phyloP scores from a whole-genome alignment of 1,140 invertebrate species.

The Vanessa atalanta region DNA sequence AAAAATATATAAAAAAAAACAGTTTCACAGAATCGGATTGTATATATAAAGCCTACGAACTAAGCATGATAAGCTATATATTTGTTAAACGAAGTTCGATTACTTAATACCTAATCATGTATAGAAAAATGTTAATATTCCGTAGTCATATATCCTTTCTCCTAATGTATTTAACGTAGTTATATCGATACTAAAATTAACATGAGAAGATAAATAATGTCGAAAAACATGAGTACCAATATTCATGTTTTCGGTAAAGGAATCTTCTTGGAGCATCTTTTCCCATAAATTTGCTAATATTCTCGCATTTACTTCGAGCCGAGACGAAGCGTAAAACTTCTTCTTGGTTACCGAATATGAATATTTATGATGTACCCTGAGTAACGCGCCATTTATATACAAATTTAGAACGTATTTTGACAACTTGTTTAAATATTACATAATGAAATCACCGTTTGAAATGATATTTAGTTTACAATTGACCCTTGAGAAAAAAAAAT shows the following conservation, averaged over 20 bases:
- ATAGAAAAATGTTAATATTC: neutral
- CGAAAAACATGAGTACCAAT: constrained; percentile 41
- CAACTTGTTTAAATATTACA: constrained; percentile 1
- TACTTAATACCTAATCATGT: neutral
- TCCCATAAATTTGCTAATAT: constrained; percentile 78
- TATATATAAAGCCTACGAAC: neutral
- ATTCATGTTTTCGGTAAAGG: constrained; percentile 39
- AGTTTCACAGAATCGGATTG: neutral
- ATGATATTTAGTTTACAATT: neutral
- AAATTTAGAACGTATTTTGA: constrained; percentile 31
- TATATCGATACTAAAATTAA: neutral
- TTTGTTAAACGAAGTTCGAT: neutral
- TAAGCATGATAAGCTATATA: neutral
- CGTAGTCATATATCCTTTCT: neutral
- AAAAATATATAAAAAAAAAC: neutral
- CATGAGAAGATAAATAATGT: constrained; percentile 24
- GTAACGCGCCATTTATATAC: constrained; percentile 71
- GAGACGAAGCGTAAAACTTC: constrained; percentile 70
- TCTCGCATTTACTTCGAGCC: constrained; percentile 67
- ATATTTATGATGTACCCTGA: constrained; percentile 76
- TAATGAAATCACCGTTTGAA: neutral
- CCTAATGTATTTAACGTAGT: neutral
- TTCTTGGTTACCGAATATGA: constrained; percentile 74
- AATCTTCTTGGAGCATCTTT: constrained; percentile 68
- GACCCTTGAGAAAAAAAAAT: neutral